phyloP scores from a whole-genome alignment of 2,888 invertebrate species.

The Malacosoma neustria region DNA sequence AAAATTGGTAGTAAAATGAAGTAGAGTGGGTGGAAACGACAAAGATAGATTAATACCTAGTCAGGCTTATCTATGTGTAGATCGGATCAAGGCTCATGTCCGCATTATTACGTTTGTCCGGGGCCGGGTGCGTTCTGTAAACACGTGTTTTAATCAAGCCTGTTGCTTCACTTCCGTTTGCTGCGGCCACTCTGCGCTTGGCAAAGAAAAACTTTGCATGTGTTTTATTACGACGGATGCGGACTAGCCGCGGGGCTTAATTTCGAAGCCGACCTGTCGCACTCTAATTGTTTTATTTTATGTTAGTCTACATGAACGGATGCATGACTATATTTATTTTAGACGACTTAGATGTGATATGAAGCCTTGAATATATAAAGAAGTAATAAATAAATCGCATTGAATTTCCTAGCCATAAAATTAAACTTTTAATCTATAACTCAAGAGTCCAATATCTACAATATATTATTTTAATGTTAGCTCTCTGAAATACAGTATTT shows the following conservation, averaged over 20 bases:
- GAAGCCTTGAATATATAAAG: too few relatives aligned
- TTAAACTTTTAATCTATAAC: too few relatives aligned
- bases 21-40: too few relatives aligned
- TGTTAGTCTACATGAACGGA: slow-evolving; percentile 33
- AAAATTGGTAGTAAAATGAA: too few relatives aligned
- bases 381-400: too few relatives aligned
- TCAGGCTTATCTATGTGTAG: slow-evolving; percentile 11
- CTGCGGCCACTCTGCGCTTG: slow-evolving; percentile 54
- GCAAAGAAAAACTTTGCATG: slow-evolving; percentile 75
- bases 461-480: too few relatives aligned
- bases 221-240: slow-evolving; percentile 72
- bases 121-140: slow-evolving; percentile 64
- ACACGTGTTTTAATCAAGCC: slow-evolving; percentile 75
- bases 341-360: too few relatives aligned
- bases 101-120: slow-evolving; percentile 53
- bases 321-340: too few relatives aligned
- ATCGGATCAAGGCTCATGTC: slow-evolving; percentile 6
- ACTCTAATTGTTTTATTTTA: slow-evolving; percentile 59
- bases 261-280: slow-evolving; percentile 53
- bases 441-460: too few relatives aligned
- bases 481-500: too few relatives aligned
- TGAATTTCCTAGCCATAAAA: too few relatives aligned
- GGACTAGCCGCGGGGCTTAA: slow-evolving; percentile 58
- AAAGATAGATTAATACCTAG: too few relatives aligned
- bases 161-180: slow-evolving; percentile 68